phyloP scores from a whole-genome alignment of 30 jellyfish, hydroid and myxozoan species.

The Phacellophora camtschatica region DNA sequence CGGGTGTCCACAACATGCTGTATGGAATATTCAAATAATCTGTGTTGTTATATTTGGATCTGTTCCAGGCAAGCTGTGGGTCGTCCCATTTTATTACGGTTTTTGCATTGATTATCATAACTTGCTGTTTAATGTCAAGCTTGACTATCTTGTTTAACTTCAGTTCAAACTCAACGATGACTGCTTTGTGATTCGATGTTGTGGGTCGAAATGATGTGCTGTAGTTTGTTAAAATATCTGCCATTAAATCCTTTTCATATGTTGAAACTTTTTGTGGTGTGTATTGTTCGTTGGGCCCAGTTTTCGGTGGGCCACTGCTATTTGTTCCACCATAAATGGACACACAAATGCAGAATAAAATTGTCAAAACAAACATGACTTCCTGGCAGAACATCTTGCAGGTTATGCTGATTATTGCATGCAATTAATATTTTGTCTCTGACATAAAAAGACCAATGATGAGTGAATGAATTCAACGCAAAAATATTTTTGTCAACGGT shows the following conservation, averaged over 20 bases:
- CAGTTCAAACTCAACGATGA: conserved; percentile 41
- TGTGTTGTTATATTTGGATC: conserved; percentile 41
- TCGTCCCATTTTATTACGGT: conserved; percentile 37
- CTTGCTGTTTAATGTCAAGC: conserved; percentile 46
- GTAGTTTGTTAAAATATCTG: conserved; percentile 26
- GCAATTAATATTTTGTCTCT: no score
- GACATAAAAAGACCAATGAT: no score
- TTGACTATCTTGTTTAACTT: conserved; percentile 26
- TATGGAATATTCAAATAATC: conserved; percentile 22
- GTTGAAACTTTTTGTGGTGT: conserved; percentile 12
- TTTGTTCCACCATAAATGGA: no score
- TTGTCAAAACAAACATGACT: no score
- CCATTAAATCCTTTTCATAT: conserved; percentile 28
- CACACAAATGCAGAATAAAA: no score
- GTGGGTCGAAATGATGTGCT: conserved; percentile 48
- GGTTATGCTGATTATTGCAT: no score
- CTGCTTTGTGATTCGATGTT: conserved; percentile 35
- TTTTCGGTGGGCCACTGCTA: no score
- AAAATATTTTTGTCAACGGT: no score
- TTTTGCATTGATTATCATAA: conserved; percentile 17
- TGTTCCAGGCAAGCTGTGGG: conserved; percentile 60
- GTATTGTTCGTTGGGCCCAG: no score
- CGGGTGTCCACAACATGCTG: conserved; percentile 49
- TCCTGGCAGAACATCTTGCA: no score
- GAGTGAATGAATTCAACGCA: no score